Percentiles rank a stretch among this genome's conserved stretches.
phyloP scores from a whole-genome alignment of 2,888 invertebrate species.

The Stictocephala bisonia region DNA sequence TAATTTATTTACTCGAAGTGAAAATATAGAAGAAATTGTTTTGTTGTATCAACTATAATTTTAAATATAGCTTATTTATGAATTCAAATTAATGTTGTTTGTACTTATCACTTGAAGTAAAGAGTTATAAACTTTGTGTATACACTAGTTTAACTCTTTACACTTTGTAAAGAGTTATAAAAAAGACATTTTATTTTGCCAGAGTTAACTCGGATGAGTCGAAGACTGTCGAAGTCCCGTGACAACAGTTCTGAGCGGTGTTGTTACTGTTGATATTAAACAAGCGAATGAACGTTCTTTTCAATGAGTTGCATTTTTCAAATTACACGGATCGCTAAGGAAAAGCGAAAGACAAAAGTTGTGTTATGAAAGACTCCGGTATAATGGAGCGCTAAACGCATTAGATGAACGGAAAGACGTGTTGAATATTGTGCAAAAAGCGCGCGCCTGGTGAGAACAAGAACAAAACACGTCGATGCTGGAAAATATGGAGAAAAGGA shows the following conservation, averaged over 20 bases:
- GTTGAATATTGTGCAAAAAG: constrained; percentile 37
- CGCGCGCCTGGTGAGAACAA: constrained; percentile 28
- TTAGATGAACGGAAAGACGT: constrained; percentile 42
- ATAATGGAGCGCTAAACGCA: constrained; percentile 41
- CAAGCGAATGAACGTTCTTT: constrained; percentile 38
- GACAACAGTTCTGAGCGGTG: background rate
- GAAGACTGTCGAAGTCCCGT: background rate
- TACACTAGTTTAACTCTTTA: no score
- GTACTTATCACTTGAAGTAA: no score
- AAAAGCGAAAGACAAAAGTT: constrained; percentile 25
- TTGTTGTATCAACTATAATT: no score
- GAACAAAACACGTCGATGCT: constrained; percentile 32
- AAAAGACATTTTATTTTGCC: no score
- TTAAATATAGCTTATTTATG: no score
- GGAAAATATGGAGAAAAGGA: constrained; percentile 39
- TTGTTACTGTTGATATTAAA: constrained; percentile 12
- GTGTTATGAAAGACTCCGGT: constrained; percentile 12
- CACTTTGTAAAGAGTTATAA: no score
- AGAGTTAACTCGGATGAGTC: no score
- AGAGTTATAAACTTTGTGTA: no score
- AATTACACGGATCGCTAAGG: constrained; percentile 40
- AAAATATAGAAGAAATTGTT: no score
- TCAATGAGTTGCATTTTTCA: constrained; percentile 13
- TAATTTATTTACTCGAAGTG: no score
- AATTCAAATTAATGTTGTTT: no score